Base-by-base conservation (phyloP, 2,888 invertebrate genomes). In the Thymelicus lineola region DNA sequence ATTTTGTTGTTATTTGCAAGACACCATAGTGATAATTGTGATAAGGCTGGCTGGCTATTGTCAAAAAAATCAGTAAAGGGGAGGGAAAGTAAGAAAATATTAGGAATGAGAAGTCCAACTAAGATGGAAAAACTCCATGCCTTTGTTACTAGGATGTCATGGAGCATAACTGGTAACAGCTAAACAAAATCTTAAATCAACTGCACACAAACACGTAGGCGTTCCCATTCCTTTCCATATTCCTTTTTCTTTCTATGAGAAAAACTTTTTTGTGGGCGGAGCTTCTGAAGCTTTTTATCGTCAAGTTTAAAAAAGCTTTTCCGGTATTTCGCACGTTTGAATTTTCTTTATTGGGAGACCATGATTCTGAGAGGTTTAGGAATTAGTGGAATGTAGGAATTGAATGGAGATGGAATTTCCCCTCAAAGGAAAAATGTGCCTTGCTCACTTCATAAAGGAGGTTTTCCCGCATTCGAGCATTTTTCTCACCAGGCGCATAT, bases 401-500 rank as follows among this genome's bases (percentile, higher is more conserved):
- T 50, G 71, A 63, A 70, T 65, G 75, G 77, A 71, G 76, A 75
- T 73, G 74, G 73, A 76, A 73, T 74, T 72, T 74, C 65, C 66
- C 69, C 20, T 20, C 60, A 73, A 75, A 75, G 74, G 77, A 77
- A 77, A 76, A 80, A 75, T 74, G 72, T 68, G 75, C 73, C 73
- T 72, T 74, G 81, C 82, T 80, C 77, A 79, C 82, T 84, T 85
- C 86, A 86, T 89, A 89, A 84, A 86, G 91, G 82, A 89, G 88
- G 86, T 90, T 91, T 94, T 94, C 93, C 91, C 93, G 91, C 93
- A 94, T 89, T 90, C 82, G 90, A 86, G 87, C 86, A 93, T 93
- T 93, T 90, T 91, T 86, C 79, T 72, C 75, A 94, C 91, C 79
- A 90, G 93, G 93, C 72, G 38, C 69, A 58, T 86, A 93, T 82